A percentile compares a stretch with the other conserved stretches of the same genome.
phyloP scores from a whole-genome alignment of 2,113 vertebrate genomes.

The Progne subis region DNA sequence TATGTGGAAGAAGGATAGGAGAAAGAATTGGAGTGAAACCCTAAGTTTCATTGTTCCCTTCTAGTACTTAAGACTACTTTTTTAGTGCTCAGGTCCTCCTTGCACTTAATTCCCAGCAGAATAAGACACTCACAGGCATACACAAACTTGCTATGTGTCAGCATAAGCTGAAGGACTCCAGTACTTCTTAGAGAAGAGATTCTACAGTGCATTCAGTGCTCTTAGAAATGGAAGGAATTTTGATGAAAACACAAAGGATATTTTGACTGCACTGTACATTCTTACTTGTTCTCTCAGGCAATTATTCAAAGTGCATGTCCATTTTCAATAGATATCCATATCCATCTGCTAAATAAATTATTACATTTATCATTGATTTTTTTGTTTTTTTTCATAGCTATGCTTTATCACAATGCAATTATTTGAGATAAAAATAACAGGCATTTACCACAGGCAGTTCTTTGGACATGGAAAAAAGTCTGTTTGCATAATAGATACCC shows the following conservation, averaged over 20 bases:
- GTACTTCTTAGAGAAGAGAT: background rate
- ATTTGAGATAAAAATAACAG: constrained; percentile 27
- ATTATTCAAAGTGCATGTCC: background rate
- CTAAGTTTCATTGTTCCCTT: background rate
- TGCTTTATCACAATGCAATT: constrained; percentile 13
- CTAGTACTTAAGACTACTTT: background rate
- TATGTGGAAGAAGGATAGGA: background rate
- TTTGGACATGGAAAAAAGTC: background rate
- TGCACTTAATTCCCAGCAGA: background rate
- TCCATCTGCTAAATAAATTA: constrained; percentile 43
- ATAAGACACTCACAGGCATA: background rate
- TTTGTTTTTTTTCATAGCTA: background rate
- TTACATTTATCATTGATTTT: constrained; percentile 1
- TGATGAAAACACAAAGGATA: background rate
- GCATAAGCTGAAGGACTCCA: background rate
- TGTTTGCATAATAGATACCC: background rate
- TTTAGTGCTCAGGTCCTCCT: background rate
- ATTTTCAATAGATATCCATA: constrained; percentile 15
- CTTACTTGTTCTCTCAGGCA: background rate
- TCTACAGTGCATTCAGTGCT: background rate
- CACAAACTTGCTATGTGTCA: background rate
- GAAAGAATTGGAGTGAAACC: background rate
- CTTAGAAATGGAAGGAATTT: background rate
- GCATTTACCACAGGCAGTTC: background rate
- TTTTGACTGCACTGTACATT: background rate